Evolutionary conservation across 2,113 vertebrate genomes (phyloP).

Genomic region (Psittacula cyanocephala): DNA sequence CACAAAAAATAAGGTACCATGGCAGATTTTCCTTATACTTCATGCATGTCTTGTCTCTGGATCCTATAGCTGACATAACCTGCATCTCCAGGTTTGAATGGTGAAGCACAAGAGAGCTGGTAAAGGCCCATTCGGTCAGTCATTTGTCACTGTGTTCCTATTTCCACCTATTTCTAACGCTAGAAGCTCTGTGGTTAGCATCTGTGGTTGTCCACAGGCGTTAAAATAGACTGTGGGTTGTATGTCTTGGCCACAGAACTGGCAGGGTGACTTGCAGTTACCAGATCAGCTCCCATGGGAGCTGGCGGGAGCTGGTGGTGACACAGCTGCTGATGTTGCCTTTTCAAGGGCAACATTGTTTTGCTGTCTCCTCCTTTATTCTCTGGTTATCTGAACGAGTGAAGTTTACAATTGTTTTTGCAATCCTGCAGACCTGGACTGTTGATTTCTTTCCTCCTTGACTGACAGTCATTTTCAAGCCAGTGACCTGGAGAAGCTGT

Average conservation of each 20-base stretch:
- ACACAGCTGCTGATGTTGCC: background rate
- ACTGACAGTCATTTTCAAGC: conserved; percentile 72
- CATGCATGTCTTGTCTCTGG: background rate
- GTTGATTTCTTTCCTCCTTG: conserved; percentile 45
- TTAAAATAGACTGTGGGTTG: background rate
- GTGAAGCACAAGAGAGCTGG: background rate
- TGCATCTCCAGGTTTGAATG: background rate
- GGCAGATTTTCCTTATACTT: background rate
- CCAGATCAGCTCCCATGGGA: background rate
- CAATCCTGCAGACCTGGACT: background rate
- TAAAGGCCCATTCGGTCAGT: background rate
- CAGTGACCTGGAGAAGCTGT: conserved; percentile 66
- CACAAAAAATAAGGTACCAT: conserved; percentile 36
- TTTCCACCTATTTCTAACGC: background rate
- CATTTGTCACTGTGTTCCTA: background rate
- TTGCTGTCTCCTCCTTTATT: background rate
- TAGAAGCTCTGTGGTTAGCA: background rate
- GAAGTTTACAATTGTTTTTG: background rate
- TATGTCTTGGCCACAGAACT: background rate
- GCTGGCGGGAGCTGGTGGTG: background rate
- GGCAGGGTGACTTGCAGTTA: background rate
- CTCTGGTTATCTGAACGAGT: background rate
- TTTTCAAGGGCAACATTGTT: background rate
- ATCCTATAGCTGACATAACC: background rate
- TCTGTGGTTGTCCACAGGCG: background rate